Evolutionary conservation across 2,888 invertebrate genomes (phyloP).

Genomic region (Psococerastis gibbosa): DNA sequence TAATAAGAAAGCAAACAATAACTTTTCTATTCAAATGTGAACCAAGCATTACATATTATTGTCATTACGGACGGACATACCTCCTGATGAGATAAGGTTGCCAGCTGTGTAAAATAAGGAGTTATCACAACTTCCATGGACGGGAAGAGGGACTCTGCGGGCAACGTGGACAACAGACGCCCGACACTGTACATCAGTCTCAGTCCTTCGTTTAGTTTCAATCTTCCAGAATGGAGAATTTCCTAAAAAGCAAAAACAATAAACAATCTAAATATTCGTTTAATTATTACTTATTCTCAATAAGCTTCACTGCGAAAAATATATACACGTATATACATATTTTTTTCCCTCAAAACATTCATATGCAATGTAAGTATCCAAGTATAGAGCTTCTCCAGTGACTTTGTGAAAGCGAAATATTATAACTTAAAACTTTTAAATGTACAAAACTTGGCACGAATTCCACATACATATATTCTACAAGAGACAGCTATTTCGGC

Average conservation of each 20-base stretch:
- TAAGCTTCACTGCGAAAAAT: not conserved
- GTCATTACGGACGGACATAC: too few relatives aligned
- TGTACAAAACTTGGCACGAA: too few relatives aligned
- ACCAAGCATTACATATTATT: too few relatives aligned
- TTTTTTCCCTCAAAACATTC: too few relatives aligned
- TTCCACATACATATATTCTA: too few relatives aligned
- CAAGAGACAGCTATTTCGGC: too few relatives aligned
- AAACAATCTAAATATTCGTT: conserved; percentile 5
- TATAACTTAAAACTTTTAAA: too few relatives aligned
- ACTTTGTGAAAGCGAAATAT: too few relatives aligned
- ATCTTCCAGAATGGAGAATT: conserved; percentile 33
- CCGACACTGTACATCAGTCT: conserved; percentile 61
- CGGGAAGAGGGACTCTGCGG: conserved; percentile 39
- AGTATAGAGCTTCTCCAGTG: too few relatives aligned
- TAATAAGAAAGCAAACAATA: too few relatives aligned
- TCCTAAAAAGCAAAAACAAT: conserved; percentile 28
- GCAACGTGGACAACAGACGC: conserved; percentile 46
- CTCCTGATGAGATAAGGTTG: conserved; percentile 25
- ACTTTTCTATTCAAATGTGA: too few relatives aligned
- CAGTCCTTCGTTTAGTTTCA: conserved; percentile 46
- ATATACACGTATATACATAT: too few relatives aligned
- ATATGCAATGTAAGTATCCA: not conserved
- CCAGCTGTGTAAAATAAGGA: conserved; percentile 42
- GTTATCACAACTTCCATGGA: conserved; percentile 50
- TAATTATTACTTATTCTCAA: conserved; percentile 1